These are phyloP conservation scores for Lasioglossum pauxillum DNA, from an alignment of 2,888 invertebrate genomes.

Conservation along the genomic window DNA sequence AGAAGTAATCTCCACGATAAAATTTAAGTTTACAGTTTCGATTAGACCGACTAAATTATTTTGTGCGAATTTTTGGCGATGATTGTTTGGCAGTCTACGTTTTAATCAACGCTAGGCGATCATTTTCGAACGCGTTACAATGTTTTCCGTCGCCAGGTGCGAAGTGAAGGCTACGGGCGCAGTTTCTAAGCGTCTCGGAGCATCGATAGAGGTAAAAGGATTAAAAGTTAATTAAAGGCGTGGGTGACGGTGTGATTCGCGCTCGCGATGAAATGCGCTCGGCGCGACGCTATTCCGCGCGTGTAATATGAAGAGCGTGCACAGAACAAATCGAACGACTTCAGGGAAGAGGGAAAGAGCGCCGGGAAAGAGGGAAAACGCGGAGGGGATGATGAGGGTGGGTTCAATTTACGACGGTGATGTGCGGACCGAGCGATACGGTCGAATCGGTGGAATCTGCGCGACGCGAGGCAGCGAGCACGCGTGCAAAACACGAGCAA, in stretches of 20 bases:
- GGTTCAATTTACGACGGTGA: constrained; percentile 66
- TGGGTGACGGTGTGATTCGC: background rate
- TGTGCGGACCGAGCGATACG: constrained; percentile 50
- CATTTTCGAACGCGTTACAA: background rate
- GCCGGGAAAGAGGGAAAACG: background rate
- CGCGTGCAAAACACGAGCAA: constrained; percentile 32
- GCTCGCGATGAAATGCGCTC: constrained; percentile 29
- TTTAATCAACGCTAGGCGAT: background rate
- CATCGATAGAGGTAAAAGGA: constrained; percentile 16
- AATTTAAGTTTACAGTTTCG: background rate
- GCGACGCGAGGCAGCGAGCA: constrained; percentile 45
- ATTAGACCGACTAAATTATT: too few relatives aligned
- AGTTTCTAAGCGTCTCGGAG: background rate
- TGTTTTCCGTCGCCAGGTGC: background rate
- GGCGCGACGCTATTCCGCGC: constrained; percentile 42
- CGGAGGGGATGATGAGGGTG: constrained; percentile 16
- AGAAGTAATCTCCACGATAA: background rate
- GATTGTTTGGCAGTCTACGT: too few relatives aligned
- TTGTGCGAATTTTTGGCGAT: too few relatives aligned
- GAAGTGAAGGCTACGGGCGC: background rate
- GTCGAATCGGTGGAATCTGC: constrained; percentile 56
- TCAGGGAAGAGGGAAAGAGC: background rate
- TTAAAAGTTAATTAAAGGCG: constrained; percentile 49
- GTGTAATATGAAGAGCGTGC: constrained; percentile 47
- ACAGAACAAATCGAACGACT: constrained; percentile 43